A percentile compares a stretch with the other conserved stretches of the same genome.
Conservation (phyloP, 2,888 invertebrate genomes). For the Smittia aterrima region DNA sequence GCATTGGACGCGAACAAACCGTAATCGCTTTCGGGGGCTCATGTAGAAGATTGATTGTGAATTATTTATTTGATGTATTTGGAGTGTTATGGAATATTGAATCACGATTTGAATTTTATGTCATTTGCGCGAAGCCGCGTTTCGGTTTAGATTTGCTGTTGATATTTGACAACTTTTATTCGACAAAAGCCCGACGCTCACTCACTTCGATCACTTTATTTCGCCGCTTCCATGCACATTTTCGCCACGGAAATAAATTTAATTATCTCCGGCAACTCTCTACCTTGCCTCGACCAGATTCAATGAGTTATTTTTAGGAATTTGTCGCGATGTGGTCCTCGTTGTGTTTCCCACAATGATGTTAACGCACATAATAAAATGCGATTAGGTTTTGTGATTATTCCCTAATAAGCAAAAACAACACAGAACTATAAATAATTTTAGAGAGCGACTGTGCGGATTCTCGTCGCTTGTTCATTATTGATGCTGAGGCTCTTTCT, state of each 20-base stretch:
- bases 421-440: constrained; percentile 33
- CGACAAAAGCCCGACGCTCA: not conserved
- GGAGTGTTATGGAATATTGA: not conserved
- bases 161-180: not conserved
- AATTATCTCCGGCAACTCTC: constrained; percentile 28
- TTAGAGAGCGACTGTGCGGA: not conserved
- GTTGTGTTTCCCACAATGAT: not conserved
- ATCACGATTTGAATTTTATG: not conserved
- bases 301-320: constrained; percentile 22
- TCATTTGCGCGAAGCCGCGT: not conserved
- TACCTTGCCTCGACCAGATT: not conserved
- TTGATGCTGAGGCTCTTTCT: not conserved
- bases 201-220: too few relatives aligned
- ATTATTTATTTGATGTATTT: constrained; percentile 4
- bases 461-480: not conserved
- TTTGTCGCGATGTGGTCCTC: constrained; percentile 19
- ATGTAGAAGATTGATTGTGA: constrained; percentile 2
- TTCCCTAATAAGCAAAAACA: constrained; percentile 35
- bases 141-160: not conserved
- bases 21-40: constrained; percentile 6
- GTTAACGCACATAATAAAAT: constrained; percentile 37
- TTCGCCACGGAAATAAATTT: constrained; percentile 16
- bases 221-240: not conserved
- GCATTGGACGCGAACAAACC: constrained; percentile 28
- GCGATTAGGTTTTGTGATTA: constrained; percentile 29